phyloP scores from a whole-genome alignment of 2,113 vertebrate genomes.

The Cottus gobio region DNA sequence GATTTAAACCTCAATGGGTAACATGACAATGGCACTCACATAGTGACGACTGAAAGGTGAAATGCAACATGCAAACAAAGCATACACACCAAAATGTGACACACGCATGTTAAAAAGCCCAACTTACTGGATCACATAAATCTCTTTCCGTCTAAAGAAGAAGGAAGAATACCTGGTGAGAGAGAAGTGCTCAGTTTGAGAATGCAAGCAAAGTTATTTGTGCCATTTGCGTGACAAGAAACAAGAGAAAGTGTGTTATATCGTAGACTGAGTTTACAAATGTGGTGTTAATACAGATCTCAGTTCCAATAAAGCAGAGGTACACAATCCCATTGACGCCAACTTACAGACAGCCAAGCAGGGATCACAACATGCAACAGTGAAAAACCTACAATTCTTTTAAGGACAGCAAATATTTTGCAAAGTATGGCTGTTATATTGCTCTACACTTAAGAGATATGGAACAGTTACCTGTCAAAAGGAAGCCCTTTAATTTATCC shows the following conservation, averaged over 20 bases:
- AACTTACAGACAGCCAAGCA: neutral
- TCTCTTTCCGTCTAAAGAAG: conserved; percentile 99
- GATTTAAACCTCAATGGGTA: conserved; percentile 16
- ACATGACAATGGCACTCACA: conserved; percentile 10
- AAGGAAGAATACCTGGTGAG: conserved; percentile 97
- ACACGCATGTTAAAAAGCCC: conserved; percentile 34
- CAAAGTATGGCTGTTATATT: neutral
- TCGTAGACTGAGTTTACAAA: neutral
- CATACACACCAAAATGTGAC: conserved; percentile 26
- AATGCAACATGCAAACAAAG: conserved; percentile 23
- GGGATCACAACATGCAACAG: neutral
- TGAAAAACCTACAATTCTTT: neutral
- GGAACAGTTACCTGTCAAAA: conserved; percentile 5
- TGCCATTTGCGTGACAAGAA: conserved; percentile 16
- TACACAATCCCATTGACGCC: conserved; percentile 33
- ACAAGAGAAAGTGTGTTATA: conserved; percentile 18
- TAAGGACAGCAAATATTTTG: conserved; percentile 28
- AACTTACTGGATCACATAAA: conserved; percentile 99
- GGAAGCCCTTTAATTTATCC: conserved; percentile 6
- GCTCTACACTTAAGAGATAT: conserved; percentile 8
- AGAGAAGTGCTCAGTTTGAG: conserved; percentile 82
- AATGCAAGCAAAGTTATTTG: conserved; percentile 25
- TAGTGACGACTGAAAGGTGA: neutral
- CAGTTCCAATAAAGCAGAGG: neutral
- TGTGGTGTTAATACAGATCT: conserved; percentile 15